Conservation (phyloP, 1,140 invertebrate species). For the Antheraea pernyi region DNA sequence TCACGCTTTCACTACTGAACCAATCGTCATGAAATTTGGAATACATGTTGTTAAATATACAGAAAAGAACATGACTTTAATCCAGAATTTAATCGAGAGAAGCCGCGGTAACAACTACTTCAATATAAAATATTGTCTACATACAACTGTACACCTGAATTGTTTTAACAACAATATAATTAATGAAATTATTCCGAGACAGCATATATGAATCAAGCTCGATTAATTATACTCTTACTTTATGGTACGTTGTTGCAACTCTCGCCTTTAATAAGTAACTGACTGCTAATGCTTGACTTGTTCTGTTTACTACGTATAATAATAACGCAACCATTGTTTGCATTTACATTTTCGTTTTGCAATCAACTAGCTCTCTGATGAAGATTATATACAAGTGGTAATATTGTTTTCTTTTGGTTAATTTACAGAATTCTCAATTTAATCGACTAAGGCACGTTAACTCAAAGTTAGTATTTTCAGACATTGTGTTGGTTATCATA, state of each 20-base stretch:
- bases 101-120: background rate
- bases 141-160: background rate
- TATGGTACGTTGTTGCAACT: constrained; percentile 13
- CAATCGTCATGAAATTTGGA: too few species aligned
- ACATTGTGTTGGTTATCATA: too few species aligned
- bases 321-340: constrained; percentile 29
- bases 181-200: constrained; percentile 1
- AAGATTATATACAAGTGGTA: constrained; percentile 27
- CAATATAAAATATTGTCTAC: background rate
- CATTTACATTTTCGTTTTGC: constrained; percentile 16
- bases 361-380: constrained; percentile 21
- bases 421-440: background rate
- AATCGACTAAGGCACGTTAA: too few species aligned
- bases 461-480: too few species aligned
- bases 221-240: constrained; percentile 16
- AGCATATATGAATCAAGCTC: constrained; percentile 17
- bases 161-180: constrained; percentile 2
- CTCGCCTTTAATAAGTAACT: constrained; percentile 18
- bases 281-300: constrained; percentile 31
- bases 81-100: too few species aligned
- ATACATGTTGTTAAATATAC: too few species aligned
- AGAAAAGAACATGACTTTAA: too few species aligned
- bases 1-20: too few species aligned
- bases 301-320: constrained; percentile 15
- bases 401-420: background rate